Evolutionary conservation across 2,113 vertebrate species (phyloP).

Genomic region (Andinoacara biseriatus): DNA sequence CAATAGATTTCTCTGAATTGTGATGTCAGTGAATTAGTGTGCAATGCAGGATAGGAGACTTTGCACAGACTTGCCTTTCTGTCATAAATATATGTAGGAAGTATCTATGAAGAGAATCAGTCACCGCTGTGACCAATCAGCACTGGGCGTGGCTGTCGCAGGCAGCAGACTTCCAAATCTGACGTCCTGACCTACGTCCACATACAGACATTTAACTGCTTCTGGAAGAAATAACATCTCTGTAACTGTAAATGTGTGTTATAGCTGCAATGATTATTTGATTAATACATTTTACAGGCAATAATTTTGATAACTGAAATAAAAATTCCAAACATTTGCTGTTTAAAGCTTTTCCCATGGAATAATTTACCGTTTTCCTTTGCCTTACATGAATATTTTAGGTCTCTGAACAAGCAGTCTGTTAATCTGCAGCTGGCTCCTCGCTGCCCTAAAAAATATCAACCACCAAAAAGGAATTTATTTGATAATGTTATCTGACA

Average conservation of each 20-base stretch:
- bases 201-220: background rate
- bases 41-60: background rate
- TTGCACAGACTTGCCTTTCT: slow-evolving; percentile 8
- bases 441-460: background rate
- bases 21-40: background rate
- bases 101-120: background rate
- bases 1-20: slow-evolving; percentile 5
- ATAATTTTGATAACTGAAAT: background rate
- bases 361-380: background rate
- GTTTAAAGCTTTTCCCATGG: background rate
- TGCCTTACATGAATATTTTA: background rate
- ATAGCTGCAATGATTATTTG: background rate
- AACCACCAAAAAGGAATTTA: background rate
- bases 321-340: background rate
- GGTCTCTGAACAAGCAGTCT: background rate
- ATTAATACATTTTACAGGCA: background rate
- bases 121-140: slow-evolving; percentile 40
- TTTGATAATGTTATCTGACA: background rate
- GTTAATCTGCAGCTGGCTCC: background rate
- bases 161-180: background rate
- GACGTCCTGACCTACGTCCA: background rate
- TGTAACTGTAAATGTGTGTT: background rate
- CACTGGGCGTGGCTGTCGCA: background rate
- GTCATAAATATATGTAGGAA: slow-evolving; percentile 1
- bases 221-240: background rate